Conservation (phyloP, 1,140 invertebrate genomes). For the Lasaia peninsularis region DNA sequence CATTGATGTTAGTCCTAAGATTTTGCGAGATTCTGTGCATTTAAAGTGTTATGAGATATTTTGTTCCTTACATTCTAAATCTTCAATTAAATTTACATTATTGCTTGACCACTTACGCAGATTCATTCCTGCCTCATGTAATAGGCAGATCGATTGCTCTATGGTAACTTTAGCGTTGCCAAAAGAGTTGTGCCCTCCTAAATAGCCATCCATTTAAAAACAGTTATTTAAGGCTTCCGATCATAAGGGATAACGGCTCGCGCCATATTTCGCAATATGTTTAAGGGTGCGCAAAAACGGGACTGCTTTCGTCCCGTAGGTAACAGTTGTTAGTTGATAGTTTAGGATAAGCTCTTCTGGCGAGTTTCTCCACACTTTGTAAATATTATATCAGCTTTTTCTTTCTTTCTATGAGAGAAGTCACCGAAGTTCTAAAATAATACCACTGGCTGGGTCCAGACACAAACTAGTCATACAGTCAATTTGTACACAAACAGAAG, state of each 20-base stretch:
- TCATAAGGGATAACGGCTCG: slow-evolving; percentile 19
- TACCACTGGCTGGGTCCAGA: too few relatives aligned
- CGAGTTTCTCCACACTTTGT: slow-evolving; percentile 39
- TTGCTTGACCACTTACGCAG: slow-evolving; percentile 39
- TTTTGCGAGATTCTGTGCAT: too few relatives aligned
- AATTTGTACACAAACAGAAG: too few relatives aligned
- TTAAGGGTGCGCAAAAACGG: slow-evolving; percentile 35
- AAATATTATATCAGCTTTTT: too few relatives aligned
- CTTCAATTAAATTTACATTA: slow-evolving; percentile 9
- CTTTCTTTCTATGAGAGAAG: too few relatives aligned
- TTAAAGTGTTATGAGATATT: slow-evolving; percentile 4
- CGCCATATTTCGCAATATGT: slow-evolving; percentile 29
- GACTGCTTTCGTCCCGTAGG: slow-evolving; percentile 16
- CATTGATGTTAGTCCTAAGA: slow-evolving; percentile 15
- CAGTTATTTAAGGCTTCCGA: not conserved
- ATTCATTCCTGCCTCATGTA: slow-evolving; percentile 28
- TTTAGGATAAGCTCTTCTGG: slow-evolving; percentile 28
- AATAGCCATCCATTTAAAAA: slow-evolving; percentile 19
- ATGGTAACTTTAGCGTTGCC: slow-evolving; percentile 26
- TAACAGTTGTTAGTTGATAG: slow-evolving; percentile 20
- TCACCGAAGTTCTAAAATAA: too few relatives aligned
- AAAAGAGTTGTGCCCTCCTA: slow-evolving; percentile 16
- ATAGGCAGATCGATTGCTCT: slow-evolving; percentile 31
- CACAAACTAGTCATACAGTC: too few relatives aligned
- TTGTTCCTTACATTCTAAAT: slow-evolving; percentile 4